phyloP scores from a whole-genome alignment of 1,140 invertebrate species.

The Drosophila bocqueti region DNA sequence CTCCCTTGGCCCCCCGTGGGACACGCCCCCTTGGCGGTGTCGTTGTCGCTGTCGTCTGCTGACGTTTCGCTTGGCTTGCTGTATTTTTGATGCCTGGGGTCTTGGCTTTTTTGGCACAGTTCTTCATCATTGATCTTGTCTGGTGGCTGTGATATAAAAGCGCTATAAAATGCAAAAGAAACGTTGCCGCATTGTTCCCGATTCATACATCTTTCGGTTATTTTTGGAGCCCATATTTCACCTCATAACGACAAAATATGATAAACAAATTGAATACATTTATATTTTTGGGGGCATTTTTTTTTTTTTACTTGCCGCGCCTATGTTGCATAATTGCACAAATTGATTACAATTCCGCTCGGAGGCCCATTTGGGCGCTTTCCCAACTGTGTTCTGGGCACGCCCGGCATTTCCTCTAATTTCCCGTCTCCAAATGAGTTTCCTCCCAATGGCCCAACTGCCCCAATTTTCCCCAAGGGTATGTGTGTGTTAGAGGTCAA shows the following conservation, averaged over 20 bases:
- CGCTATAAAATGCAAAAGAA: slow-evolving; percentile 51
- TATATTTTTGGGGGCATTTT: slow-evolving; percentile 3
- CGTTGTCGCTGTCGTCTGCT: slow-evolving; percentile 41
- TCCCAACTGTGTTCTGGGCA: slow-evolving; percentile 28
- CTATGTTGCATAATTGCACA: slow-evolving; percentile 74
- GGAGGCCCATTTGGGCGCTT: slow-evolving; percentile 4
- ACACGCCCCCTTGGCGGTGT: slow-evolving; percentile 35
- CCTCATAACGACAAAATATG: slow-evolving; percentile 22
- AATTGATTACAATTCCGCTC: slow-evolving; percentile 67
- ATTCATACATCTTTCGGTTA: slow-evolving; percentile 25
- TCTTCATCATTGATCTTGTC: slow-evolving; percentile 51
- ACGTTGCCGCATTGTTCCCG: slow-evolving; percentile 58
- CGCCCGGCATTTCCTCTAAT: slow-evolving; percentile 62
- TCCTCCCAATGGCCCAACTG: slow-evolving; percentile 50
- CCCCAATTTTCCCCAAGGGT: slow-evolving; percentile 1
- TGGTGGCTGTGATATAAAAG: slow-evolving; percentile 58
- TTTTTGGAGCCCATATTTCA: slow-evolving; percentile 38
- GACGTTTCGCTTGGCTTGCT: slow-evolving; percentile 57
- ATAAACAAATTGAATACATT: slow-evolving; percentile 48
- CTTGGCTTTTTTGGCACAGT: slow-evolving; percentile 47
- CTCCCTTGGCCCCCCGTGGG: background rate
- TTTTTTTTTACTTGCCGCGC: slow-evolving; percentile 6
- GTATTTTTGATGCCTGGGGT: slow-evolving; percentile 26
- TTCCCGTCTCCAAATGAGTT: slow-evolving; percentile 69
- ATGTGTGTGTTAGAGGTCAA: slow-evolving; percentile 64